Conservation (phyloP, 92 coral and sea anemone species). For the Palythoa grandiflora region DNA sequence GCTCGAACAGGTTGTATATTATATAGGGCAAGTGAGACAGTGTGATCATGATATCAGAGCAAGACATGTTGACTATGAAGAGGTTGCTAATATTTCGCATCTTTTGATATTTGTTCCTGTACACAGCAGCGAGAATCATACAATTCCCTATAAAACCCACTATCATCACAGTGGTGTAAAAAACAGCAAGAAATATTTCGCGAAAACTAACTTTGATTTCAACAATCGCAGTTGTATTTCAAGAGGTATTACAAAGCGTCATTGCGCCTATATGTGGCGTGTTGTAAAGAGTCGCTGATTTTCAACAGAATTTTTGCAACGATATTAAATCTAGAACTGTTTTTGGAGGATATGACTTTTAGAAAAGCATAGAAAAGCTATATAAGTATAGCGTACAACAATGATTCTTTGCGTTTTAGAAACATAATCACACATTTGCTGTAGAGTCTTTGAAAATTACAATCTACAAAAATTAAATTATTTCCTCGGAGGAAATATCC, state of each 20-base stretch:
- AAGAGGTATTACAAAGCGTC: background rate
- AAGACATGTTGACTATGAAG: slow-evolving; percentile 16
- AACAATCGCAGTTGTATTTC: background rate
- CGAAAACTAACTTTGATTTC: background rate
- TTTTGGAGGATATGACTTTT: background rate
- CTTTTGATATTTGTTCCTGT: background rate
- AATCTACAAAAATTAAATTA: background rate
- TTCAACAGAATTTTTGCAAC: background rate
- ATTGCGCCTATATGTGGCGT: background rate
- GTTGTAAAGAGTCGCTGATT: background rate
- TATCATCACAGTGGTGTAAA: slow-evolving; percentile 1
- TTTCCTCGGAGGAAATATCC: background rate
- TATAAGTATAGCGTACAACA: too few relatives aligned
- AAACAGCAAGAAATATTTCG: slow-evolving; percentile 16
- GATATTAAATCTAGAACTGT: background rate
- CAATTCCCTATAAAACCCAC: background rate
- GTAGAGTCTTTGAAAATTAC: background rate
- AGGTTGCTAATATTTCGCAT: slow-evolving; percentile 17
- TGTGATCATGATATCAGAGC: background rate
- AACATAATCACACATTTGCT: background rate
- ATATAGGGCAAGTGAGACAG: background rate
- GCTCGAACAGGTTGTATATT: slow-evolving; percentile 4
- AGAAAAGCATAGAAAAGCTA: background rate
- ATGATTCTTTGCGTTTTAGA: too few relatives aligned
- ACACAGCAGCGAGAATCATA: slow-evolving; percentile 5